These are phyloP conservation scores for Mirounga angustirostris DNA, from an alignment of 2,113 vertebrate species.

Conservation along the genomic window DNA sequence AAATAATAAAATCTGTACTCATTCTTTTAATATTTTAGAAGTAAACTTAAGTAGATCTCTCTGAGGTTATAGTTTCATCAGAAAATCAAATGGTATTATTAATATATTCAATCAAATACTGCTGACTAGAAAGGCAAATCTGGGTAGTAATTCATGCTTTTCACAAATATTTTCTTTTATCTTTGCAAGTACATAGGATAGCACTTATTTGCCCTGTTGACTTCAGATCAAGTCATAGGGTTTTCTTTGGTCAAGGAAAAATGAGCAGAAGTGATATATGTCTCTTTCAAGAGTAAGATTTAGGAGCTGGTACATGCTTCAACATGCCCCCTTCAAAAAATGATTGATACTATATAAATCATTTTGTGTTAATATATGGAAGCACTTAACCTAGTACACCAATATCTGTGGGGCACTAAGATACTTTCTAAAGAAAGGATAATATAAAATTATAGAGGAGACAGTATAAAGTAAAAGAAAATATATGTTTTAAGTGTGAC, in stretches of 20 bases:
- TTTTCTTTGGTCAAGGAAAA: neutral
- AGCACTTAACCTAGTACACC: neutral
- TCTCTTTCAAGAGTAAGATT: neutral
- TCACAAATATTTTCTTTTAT: neutral
- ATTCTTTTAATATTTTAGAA: neutral
- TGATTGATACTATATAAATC: neutral
- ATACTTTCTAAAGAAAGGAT: neutral
- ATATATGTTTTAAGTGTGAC: neutral
- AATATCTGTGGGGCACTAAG: neutral
- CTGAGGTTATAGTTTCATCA: conserved; percentile 11
- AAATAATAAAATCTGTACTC: neutral
- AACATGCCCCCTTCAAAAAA: neutral
- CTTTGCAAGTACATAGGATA: neutral
- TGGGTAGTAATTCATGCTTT: neutral
- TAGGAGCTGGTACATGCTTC: neutral
- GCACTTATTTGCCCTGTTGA: neutral
- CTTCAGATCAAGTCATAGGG: neutral
- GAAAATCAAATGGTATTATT: neutral
- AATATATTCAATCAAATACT: neutral
- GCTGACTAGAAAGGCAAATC: neutral
- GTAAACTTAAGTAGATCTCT: neutral
- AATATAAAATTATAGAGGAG: neutral
- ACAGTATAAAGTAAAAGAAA: neutral
- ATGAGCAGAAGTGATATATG: neutral
- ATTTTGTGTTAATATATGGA: neutral